phyloP scores from a whole-genome alignment of 2,888 invertebrate genomes.

The Temnothorax unifasciatus region DNA sequence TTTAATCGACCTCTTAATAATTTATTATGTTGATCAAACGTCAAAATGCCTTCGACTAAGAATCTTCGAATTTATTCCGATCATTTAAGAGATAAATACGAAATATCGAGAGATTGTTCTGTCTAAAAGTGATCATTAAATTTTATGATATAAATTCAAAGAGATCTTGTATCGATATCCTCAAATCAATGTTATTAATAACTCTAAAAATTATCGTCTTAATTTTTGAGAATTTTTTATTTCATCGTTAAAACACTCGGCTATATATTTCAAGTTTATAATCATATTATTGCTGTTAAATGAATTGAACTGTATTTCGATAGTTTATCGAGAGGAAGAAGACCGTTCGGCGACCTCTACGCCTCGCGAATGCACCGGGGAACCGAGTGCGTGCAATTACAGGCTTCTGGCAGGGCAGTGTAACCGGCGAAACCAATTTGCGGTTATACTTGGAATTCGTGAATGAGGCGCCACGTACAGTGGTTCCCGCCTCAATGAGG shows the following conservation, averaged over 20 bases:
- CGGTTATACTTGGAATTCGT: conserved; percentile 64
- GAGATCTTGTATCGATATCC: neutral
- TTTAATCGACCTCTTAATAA: conserved; percentile 14
- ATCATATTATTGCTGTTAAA: neutral
- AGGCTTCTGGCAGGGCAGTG: conserved; percentile 25
- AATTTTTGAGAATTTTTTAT: neutral
- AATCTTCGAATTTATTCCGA: neutral
- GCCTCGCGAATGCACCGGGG: neutral
- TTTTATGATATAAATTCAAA: neutral
- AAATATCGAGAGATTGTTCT: neutral
- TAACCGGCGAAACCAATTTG: conserved; percentile 63
- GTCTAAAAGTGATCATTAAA: neutral
- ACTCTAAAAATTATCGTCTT: neutral
- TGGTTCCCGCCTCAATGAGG: conserved; percentile 57
- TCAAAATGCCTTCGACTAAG: neutral
- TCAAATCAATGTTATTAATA: neutral
- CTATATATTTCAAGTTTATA: neutral
- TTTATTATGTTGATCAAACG: neutral
- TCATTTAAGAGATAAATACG: neutral
- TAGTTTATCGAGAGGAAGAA: neutral
- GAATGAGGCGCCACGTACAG: conserved; percentile 61
- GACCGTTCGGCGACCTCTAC: neutral
- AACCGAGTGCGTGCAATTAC: conserved; percentile 42
- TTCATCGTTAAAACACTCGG: neutral
- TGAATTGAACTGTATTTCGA: neutral